Percentiles rank a stretch among this genome's conserved stretches.
Evolutionary conservation across 2,888 invertebrate species (phyloP).

Genomic region (Lathronympha strigana): DNA sequence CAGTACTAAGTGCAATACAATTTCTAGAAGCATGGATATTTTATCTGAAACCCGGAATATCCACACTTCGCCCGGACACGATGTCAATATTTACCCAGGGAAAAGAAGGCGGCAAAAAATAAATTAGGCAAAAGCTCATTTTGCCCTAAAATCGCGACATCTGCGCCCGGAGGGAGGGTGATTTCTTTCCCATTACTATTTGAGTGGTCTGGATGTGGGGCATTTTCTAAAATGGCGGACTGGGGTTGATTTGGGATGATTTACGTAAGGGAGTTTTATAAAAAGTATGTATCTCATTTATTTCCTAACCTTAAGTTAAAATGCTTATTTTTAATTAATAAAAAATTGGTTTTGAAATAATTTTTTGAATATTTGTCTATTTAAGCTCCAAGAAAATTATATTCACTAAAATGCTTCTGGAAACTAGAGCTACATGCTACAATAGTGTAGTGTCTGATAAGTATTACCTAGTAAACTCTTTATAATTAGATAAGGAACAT

Average conservation of each 20-base stretch:
- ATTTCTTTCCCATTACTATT: constrained; percentile 71
- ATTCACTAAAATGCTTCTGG: no score
- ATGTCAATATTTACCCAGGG: constrained; percentile 80
- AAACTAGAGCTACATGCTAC: no score
- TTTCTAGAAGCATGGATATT: background rate
- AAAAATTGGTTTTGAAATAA: no score
- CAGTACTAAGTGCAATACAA: background rate
- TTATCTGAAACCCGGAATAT: constrained; percentile 49
- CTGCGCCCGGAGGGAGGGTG: constrained; percentile 67
- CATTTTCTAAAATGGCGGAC: constrained; percentile 45
- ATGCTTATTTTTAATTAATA: no score
- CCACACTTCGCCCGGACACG: constrained; percentile 54
- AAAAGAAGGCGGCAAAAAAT: constrained; percentile 84
- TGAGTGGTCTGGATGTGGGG: constrained; percentile 55
- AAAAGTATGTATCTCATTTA: background rate
- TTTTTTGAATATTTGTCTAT: no score
- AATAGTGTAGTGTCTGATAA: no score
- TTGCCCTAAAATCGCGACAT: constrained; percentile 76
- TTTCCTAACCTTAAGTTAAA: no score
- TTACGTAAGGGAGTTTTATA: constrained; percentile 22
- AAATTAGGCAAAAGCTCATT: constrained; percentile 84
- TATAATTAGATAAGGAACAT: background rate
- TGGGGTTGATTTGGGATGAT: constrained; percentile 46
- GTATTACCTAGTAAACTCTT: no score
- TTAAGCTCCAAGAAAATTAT: no score